Conservation (phyloP, 2,888 invertebrate species). For the Cantharis rustica region DNA sequence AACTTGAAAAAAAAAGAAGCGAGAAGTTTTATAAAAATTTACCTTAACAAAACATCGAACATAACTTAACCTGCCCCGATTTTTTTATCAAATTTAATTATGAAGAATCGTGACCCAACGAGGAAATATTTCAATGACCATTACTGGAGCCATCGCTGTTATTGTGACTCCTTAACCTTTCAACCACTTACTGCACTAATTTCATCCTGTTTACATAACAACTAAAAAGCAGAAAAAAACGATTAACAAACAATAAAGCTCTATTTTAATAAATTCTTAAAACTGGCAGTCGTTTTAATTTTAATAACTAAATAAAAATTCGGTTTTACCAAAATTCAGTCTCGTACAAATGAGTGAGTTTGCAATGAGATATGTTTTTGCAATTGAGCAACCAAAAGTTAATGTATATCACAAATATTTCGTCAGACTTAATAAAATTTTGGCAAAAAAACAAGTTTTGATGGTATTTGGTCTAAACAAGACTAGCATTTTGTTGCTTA, state of each 20-base stretch:
- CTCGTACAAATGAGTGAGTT: background rate
- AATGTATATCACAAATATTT: slow-evolving; percentile 7
- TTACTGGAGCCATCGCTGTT: background rate
- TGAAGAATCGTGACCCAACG: background rate
- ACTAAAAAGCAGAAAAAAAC: background rate
- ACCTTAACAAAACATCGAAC: background rate
- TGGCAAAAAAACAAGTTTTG: background rate
- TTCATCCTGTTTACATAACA: background rate
- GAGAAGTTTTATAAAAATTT: too few relatives aligned
- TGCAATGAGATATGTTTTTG: slow-evolving; percentile 1
- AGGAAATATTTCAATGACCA: background rate
- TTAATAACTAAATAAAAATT: background rate
- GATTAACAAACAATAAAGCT: background rate
- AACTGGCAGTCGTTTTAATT: background rate
- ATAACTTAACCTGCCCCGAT: background rate
- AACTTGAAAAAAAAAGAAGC: too few relatives aligned
- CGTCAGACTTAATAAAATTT: slow-evolving; percentile 5
- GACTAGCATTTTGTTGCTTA: background rate
- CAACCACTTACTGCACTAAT: background rate
- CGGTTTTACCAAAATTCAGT: background rate
- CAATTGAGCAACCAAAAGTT: background rate
- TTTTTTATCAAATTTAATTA: background rate
- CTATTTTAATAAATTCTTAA: background rate
- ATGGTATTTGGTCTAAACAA: background rate
- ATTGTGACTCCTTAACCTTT: background rate